phyloP scores from a whole-genome alignment of 2,113 vertebrate genomes.

The Forbesichthys papilliferus region DNA sequence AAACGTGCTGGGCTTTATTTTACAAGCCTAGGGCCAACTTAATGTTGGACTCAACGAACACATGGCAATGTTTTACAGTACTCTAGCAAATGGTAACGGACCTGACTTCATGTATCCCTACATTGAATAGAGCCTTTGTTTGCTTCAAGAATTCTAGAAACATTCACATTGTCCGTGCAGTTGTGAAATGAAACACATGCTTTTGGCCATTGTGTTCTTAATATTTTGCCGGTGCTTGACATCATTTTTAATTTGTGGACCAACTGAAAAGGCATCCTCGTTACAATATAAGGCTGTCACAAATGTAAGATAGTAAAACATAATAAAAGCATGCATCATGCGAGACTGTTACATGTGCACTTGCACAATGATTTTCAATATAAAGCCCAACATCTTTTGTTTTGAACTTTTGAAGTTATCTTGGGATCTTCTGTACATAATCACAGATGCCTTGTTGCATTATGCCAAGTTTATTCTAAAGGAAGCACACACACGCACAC shows the following conservation, averaged over 20 bases:
- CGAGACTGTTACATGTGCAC: not conserved
- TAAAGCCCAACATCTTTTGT: not conserved
- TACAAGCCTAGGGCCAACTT: constrained; percentile 56
- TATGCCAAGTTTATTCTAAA: constrained; percentile 12
- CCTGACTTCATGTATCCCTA: constrained; percentile 30
- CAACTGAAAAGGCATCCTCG: not conserved
- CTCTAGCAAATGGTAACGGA: constrained; percentile 50
- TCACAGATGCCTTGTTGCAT: not conserved
- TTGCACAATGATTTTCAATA: not conserved
- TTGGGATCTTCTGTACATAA: too few relatives aligned
- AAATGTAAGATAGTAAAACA: not conserved
- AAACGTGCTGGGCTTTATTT: constrained; percentile 55
- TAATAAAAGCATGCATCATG: not conserved
- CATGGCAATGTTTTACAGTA: constrained; percentile 61
- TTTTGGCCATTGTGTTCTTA: not conserved
- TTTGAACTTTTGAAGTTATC: too few relatives aligned
- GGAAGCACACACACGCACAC: not conserved
- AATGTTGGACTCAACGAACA: constrained; percentile 47
- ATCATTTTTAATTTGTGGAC: not conserved
- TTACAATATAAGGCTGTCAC: too few relatives aligned
- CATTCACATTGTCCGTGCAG: constrained; percentile 19
- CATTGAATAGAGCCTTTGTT: constrained; percentile 25
- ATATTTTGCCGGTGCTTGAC: too few relatives aligned
- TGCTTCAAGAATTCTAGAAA: constrained; percentile 11
- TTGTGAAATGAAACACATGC: constrained; percentile 1